phyloP scores from a whole-genome alignment of 2,888 invertebrate species.

The Sialis fuliginosa region DNA sequence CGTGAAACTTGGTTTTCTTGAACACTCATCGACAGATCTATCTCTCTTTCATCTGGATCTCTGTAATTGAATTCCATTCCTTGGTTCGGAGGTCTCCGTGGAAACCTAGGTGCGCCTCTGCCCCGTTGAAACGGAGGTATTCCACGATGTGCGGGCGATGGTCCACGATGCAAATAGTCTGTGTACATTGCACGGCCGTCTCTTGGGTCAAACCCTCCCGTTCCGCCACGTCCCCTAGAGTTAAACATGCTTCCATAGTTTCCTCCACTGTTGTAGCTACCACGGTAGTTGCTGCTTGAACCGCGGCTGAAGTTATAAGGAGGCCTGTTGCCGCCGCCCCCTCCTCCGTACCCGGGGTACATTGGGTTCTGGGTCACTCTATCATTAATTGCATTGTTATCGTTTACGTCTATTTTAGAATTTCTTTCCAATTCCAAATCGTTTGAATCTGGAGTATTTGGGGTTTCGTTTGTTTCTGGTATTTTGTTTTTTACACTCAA shows the following conservation, averaged over 20 bases:
- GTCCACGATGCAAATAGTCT: constrained; percentile 8
- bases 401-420: constrained; percentile 1
- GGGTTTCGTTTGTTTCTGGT: constrained; percentile 6
- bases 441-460: constrained; percentile 5
- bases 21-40: constrained; percentile 4
- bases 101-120: constrained; percentile 8
- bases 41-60: background rate
- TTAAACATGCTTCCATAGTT: constrained; percentile 1
- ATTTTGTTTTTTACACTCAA: constrained; percentile 13
- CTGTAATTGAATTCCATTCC: constrained; percentile 4
- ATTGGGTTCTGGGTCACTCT: constrained; percentile 36
- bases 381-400: constrained; percentile 1
- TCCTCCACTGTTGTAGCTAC: constrained; percentile 10
- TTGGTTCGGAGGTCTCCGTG: constrained; percentile 5
- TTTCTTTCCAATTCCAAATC: background rate
- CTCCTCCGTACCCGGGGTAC: constrained; percentile 40
- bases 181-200: constrained; percentile 8
- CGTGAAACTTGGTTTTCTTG: constrained; percentile 5
- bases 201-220: background rate
- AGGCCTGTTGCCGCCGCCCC: constrained; percentile 22
- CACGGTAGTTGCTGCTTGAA: constrained; percentile 10
- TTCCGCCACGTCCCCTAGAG: constrained; percentile 1
- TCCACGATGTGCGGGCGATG: constrained; percentile 3
- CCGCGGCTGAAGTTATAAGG: constrained; percentile 13
- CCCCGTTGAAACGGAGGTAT: constrained; percentile 8